phyloP scores from a whole-genome alignment of 2,888 invertebrate genomes.

The Chirona hameri region DNA sequence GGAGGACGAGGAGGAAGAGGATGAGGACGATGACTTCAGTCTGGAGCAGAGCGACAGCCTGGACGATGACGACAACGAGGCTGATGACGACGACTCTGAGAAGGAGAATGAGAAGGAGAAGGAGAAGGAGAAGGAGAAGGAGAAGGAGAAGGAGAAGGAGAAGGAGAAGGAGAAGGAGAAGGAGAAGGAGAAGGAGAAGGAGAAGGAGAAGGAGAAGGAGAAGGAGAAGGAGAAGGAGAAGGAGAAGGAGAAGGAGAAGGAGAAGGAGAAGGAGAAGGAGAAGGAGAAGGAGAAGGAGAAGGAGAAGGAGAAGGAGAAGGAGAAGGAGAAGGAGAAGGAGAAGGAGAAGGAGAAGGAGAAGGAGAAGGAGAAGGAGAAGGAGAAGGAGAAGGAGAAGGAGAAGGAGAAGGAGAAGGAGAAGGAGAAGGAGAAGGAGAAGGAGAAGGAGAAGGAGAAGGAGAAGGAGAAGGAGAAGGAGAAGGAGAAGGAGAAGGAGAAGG shows the following conservation, averaged over 20 bases:
- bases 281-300: constrained; percentile 2
- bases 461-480: constrained; percentile 9
- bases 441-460: constrained; percentile 44
- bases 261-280: constrained; percentile 23
- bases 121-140: constrained; percentile 33
- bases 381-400: constrained; percentile 25
- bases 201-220: constrained; percentile 35
- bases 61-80: no score
- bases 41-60: no score
- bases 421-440: constrained; percentile 42
- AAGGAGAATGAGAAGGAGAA: no score
- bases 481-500: no score
- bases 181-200: constrained; percentile 39
- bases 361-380: constrained; percentile 5
- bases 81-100: no score
- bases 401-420: constrained; percentile 41
- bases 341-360: constrained; percentile 23
- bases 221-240: constrained; percentile 33
- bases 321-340: constrained; percentile 30
- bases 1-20: background rate
- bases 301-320: constrained; percentile 33
- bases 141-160: constrained; percentile 33
- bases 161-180: constrained; percentile 39
- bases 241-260: constrained; percentile 36
- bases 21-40: no score